Percentiles rank a stretch among this genome's conserved stretches.
Evolutionary conservation across 2,888 invertebrate genomes (phyloP).

Genomic region (Lutraria lutraria): DNA sequence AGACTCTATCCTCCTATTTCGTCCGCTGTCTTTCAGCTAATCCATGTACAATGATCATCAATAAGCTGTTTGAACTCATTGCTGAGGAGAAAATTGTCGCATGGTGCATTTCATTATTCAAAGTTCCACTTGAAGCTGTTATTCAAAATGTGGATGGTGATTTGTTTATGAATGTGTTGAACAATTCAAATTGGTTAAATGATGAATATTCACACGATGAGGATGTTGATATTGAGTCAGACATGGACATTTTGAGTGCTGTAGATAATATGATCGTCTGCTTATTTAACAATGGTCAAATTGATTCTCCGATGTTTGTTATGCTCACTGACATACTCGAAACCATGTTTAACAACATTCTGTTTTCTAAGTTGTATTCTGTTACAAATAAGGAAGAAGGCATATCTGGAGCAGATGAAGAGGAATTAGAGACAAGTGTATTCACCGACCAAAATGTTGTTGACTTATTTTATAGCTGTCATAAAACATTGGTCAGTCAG

Average conservation of each 20-base stretch:
- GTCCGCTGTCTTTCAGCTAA: constrained; percentile 27
- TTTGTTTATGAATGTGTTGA: neutral
- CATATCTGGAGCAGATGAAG: neutral
- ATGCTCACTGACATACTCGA: neutral
- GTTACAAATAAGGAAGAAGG: neutral
- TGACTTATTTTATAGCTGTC: constrained; percentile 29
- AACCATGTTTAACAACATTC: neutral
- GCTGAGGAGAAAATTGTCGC: neutral
- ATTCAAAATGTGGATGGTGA: constrained; percentile 18
- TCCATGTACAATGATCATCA: constrained; percentile 17
- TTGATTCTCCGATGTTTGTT: constrained; percentile 10
- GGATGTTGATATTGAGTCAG: neutral
- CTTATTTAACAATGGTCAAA: neutral
- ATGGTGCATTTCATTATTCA: neutral
- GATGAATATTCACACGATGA: too few relatives aligned
- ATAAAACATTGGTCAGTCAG: neutral
- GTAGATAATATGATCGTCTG: neutral
- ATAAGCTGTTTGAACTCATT: constrained; percentile 11
- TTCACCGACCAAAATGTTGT: neutral
- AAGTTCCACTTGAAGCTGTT: constrained; percentile 15
- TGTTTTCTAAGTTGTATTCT: neutral
- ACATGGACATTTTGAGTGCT: neutral
- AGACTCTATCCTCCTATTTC: constrained; percentile 32
- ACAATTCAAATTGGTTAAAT: neutral
- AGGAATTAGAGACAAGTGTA: neutral